A percentile compares a stretch with the other conserved stretches of the same genome.
These are phyloP conservation scores for Parnassius glacialis DNA, from an alignment of 2,888 invertebrate species.

Conservation along the genomic window DNA sequence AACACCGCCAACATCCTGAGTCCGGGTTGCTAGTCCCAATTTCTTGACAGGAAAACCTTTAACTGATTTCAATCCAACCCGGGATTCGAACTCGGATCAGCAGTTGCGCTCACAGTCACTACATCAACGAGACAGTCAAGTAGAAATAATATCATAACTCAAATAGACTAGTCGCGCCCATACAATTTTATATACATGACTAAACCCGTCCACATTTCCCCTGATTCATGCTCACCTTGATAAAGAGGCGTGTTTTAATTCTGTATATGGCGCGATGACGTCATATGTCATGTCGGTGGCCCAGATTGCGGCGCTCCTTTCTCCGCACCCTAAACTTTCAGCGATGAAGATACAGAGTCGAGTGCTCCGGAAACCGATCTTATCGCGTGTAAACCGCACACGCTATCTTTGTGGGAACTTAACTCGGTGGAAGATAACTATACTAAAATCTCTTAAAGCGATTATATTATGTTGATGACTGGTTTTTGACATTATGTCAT, in stretches of 20 bases:
- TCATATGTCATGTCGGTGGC: conserved; percentile 15
- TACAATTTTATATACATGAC: conserved; percentile 12
- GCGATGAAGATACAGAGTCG: neutral
- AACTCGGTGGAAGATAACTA: neutral
- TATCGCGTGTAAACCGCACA: conserved; percentile 3
- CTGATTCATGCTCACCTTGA: neutral
- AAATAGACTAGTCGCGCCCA: neutral
- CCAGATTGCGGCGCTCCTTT: conserved; percentile 20
- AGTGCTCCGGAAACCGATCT: neutral
- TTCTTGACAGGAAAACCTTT: too few species aligned
- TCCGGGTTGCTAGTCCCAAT: too few species aligned
- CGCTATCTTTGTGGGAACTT: conserved; percentile 20
- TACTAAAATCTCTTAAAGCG: neutral
- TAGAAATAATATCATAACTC: neutral
- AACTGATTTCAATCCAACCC: too few species aligned
- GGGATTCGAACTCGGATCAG: too few species aligned
- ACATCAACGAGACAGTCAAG: too few species aligned
- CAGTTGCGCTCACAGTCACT: too few species aligned
- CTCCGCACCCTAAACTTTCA: conserved; percentile 11
- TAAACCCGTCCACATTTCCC: conserved; percentile 1
- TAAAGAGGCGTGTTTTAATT: conserved; percentile 20
- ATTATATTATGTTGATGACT: neutral
- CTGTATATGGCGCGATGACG: conserved; percentile 21
- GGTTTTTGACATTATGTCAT: too few species aligned
- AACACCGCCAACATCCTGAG: too few species aligned